phyloP scores from a whole-genome alignment of 2,797 vertebrate species.

The Periparus ater region DNA sequence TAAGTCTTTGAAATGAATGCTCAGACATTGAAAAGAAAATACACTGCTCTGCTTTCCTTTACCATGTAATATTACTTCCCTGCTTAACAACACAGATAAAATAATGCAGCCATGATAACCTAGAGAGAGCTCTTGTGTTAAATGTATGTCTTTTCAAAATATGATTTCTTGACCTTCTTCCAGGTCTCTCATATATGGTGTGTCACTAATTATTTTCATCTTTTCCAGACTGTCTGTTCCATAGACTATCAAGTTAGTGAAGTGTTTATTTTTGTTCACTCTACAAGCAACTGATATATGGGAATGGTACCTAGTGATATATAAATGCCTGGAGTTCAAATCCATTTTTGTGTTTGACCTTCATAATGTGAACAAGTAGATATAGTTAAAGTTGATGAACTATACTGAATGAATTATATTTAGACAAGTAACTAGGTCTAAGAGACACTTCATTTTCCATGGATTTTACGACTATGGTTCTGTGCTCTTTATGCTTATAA shows the following conservation, averaged over 20 bases:
- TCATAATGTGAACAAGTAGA: slow-evolving; percentile 22
- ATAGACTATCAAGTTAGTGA: slow-evolving; percentile 27
- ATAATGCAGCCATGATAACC: neutral
- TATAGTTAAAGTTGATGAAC: slow-evolving; percentile 25
- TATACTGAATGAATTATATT: slow-evolving; percentile 32
- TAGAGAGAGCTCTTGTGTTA: neutral
- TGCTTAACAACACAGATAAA: slow-evolving; percentile 11
- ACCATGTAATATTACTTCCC: neutral
- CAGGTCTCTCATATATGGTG: neutral
- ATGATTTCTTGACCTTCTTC: slow-evolving; percentile 29
- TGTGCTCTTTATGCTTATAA: neutral
- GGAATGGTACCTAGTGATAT: neutral
- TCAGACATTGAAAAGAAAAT: neutral
- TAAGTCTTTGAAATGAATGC: neutral
- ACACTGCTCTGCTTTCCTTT: neutral
- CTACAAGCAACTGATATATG: neutral
- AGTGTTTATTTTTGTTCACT: slow-evolving; percentile 41
- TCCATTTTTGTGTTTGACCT: slow-evolving; percentile 32
- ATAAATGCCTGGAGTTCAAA: neutral
- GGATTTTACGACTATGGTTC: slow-evolving; percentile 5
- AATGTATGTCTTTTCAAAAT: neutral
- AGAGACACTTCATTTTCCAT: slow-evolving; percentile 23
- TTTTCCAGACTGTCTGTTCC: slow-evolving; percentile 18
- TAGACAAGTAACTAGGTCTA: slow-evolving; percentile 1
- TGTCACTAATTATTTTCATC: slow-evolving; percentile 32